Conservation (phyloP, 2,888 invertebrate species). For the Leptopilina drosophilae region DNA sequence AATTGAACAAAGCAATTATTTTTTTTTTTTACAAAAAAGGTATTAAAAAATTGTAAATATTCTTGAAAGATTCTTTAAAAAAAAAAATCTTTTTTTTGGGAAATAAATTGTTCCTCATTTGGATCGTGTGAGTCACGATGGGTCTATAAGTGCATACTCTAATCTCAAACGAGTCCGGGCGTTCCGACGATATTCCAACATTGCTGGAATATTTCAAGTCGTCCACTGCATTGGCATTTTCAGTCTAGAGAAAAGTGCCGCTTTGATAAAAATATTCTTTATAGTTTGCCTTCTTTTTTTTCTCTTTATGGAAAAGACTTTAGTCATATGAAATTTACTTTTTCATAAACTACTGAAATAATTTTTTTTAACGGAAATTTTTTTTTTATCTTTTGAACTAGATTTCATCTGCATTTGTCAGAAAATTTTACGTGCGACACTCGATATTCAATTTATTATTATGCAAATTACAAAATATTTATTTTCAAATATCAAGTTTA, state of each 20-base stretch:
- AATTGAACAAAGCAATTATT: no score
- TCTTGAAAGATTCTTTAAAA: neutral
- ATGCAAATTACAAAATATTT: no score
- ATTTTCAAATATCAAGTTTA: no score
- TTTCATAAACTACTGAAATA: conserved; percentile 43
- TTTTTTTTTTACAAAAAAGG: no score
- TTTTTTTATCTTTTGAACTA: no score
- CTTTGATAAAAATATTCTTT: conserved; percentile 47
- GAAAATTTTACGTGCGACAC: no score
- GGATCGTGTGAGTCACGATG: conserved; percentile 38
- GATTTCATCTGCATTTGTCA: no score
- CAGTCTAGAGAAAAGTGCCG: conserved; percentile 50
- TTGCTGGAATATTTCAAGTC: conserved; percentile 61
- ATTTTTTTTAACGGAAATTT: no score
- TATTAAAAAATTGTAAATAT: no score
- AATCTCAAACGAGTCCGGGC: conserved; percentile 59
- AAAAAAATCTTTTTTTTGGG: neutral
- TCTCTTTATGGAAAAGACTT: conserved; percentile 42
- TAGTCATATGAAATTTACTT: neutral
- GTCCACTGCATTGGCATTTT: conserved; percentile 46
- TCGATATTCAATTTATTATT: no score
- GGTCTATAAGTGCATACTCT: conserved; percentile 46
- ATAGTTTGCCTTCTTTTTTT: conserved; percentile 43
- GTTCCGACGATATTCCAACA: conserved; percentile 64
- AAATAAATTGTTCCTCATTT: conserved; percentile 11